A percentile compares a stretch with the other conserved stretches of the same genome.
These are phyloP conservation scores for Falco biarmicus DNA, from an alignment of 2,797 vertebrate species.

Conservation along the genomic window DNA sequence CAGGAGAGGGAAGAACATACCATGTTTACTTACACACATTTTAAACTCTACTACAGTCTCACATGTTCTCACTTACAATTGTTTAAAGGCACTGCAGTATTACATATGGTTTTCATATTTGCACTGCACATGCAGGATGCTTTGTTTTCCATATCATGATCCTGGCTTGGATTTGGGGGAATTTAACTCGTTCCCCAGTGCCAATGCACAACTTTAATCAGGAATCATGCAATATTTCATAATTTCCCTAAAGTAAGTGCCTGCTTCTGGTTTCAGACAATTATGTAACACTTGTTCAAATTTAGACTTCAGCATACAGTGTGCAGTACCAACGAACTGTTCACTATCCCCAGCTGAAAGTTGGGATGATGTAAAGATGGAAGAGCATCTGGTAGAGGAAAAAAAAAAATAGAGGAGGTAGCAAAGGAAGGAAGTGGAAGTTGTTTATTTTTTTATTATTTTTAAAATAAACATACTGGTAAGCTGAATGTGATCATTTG, in stretches of 20 bases:
- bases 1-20: neutral
- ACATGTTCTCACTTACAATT: constrained; percentile 5
- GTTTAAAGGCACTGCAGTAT: neutral
- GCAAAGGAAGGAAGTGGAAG: neutral
- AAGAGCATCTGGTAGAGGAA: neutral
- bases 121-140: neutral
- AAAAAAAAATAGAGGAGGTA: neutral
- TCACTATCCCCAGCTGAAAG: neutral
- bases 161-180: neutral
- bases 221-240: neutral
- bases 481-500: fast-evolving
- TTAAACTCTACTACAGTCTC: neutral
- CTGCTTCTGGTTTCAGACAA: neutral
- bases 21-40: neutral
- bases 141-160: neutral
- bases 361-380: neutral
- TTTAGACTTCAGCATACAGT: neutral
- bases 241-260: neutral
- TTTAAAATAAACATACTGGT: neutral
- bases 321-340: neutral
- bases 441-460: neutral
- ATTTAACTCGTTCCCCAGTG: neutral
- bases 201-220: neutral
- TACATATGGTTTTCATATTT: neutral
- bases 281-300: neutral